Conservation (phyloP, 2,113 vertebrate species). For the Austrofundulus limnaeus region DNA sequence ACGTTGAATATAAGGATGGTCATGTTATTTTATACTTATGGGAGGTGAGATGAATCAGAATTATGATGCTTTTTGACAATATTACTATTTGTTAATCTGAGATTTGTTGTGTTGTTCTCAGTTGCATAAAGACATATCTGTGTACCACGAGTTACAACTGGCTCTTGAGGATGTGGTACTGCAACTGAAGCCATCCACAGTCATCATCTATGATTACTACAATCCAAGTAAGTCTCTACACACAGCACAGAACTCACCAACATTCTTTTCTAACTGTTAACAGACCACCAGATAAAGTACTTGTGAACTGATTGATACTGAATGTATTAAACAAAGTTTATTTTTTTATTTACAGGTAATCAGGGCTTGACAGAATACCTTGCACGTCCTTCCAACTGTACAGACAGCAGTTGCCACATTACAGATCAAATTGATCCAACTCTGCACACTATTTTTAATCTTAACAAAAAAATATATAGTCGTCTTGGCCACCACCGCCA, state of each 20-base stretch:
- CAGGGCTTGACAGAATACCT: conserved; percentile 17
- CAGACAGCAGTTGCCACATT: background rate
- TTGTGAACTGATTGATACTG: background rate
- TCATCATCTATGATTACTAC: conserved; percentile 86
- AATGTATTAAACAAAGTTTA: background rate
- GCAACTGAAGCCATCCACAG: conserved; percentile 80
- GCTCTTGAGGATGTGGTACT: conserved; percentile 72
- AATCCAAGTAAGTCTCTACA: conserved; percentile 78
- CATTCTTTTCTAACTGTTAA: background rate
- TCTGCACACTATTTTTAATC: background rate
- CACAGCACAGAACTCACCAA: background rate
- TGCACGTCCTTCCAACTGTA: background rate
- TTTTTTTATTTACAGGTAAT: conserved; percentile 55
- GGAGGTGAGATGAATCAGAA: conserved; percentile 47
- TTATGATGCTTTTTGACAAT: background rate
- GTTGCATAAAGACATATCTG: conserved; percentile 34
- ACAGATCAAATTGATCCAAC: background rate
- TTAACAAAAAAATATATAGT: background rate
- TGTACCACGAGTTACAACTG: conserved; percentile 65
- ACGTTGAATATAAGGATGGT: conserved; percentile 51
- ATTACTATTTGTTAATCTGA: background rate
- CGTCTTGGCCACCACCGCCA: background rate
- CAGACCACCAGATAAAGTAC: too few species aligned
- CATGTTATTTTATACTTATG: conserved; percentile 64
- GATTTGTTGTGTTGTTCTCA: conserved; percentile 7